Evolutionary conservation across 2,797 vertebrate genomes (phyloP), one percentile per base, ranked within the genome.

Genomic region (Falco peregrinus): DNA sequence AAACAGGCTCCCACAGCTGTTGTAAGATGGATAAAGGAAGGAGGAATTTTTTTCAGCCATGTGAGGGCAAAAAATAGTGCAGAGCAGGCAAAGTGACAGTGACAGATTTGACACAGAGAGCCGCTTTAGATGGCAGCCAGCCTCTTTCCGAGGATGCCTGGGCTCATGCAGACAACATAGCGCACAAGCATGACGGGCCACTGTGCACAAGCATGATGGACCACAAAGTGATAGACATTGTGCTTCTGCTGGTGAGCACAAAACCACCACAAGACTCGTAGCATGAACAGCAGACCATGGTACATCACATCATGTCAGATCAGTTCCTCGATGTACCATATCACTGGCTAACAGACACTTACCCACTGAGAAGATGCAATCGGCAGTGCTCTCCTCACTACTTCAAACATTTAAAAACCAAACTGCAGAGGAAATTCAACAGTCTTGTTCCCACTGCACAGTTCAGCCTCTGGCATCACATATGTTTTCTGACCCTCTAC

Each of bases 201-300:
- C 3, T 70, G 51, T 48, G 47, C n/a, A 48, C n/a, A 80, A 64
- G 47, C 0, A 1, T 29, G 70, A 82, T 3, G 7, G 60, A 63
- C 35, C 0, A 0, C 56, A 69, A 47, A 0, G 0, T 65, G 70
- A 74, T 51, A 48, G 26, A 69, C 7, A 2, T 5, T 19, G 31
- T 26, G n/a, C 51, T 14, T 48, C 39, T 35, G 15, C 33, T 70
- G 0, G 1, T 25, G 35, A n/a, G 15, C 39, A 54, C 24, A 84
- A 64, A 87, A 37, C 15, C 56, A 78, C 31, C 25, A 35, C 35
- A 35, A n/a, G 41, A 65, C 28, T 80, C 6, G 1, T 0, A 64
- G 14, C 18, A 9, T 16, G 24, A 84, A 63, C 31, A 74, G n/a
- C 37, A 70, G 26, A 39, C 65, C 35, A 45, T 45, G 43, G 2